These are phyloP conservation scores for Climacteris rufus DNA, from an alignment of 2,113 vertebrate genomes.

Conservation along the genomic window DNA sequence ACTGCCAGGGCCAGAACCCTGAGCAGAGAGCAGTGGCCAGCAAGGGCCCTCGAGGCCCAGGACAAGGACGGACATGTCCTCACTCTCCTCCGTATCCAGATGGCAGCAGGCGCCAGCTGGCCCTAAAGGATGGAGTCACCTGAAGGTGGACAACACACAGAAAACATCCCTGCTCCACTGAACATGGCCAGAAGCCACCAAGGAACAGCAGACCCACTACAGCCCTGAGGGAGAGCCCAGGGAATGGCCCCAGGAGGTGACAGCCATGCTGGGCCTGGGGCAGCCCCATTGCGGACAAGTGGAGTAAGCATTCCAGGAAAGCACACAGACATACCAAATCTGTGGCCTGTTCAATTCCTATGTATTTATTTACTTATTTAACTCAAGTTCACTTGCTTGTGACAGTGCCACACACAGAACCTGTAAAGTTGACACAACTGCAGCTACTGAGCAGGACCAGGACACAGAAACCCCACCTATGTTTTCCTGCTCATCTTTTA, in stretches of 20 bases:
- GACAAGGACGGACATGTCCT: neutral
- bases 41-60: rapidly evolving
- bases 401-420: neutral
- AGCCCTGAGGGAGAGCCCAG: neutral
- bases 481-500: neutral
- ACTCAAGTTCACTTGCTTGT: neutral
- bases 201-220: neutral
- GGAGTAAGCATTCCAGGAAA: neutral
- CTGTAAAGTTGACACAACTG: neutral
- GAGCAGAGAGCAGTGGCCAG: neutral
- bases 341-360: neutral
- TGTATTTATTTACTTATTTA: neutral
- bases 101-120: rapidly evolving
- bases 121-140: neutral
- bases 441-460: neutral
- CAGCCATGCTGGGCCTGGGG: no score
- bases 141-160: neutral
- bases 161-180: neutral
- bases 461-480: neutral
- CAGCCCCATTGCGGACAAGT: rapidly evolving
- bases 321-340: neutral
- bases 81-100: neutral
- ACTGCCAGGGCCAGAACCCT: neutral
- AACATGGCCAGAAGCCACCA: neutral
- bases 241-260: rapidly evolving